Evolutionary conservation across 2,888 invertebrate species (phyloP), one percentile per base, ranked within the genome.

Genomic region (Andrena praecox): DNA sequence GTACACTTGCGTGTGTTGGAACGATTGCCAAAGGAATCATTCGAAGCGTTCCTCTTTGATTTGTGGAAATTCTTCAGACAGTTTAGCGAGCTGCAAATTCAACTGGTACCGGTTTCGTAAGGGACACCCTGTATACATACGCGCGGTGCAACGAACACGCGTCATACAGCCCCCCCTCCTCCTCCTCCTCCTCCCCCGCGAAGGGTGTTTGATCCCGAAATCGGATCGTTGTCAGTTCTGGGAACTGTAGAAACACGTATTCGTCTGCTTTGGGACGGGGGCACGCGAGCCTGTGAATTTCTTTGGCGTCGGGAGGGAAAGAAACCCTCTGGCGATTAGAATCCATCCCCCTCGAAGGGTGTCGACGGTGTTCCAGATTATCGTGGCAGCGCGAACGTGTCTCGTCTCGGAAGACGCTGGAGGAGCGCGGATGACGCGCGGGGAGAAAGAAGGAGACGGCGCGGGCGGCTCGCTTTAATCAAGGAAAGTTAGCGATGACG

Each of bases 401-500:
- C 42, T 4, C 16, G 42, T 42, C 42, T 4, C 16, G 42, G 56
- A 56, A 8, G 20, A 10, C 56, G 27, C 7, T 24, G 8, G 48
- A 12, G 48, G 31, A 54, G 20, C 12, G 42, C 42, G 52, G 59
- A 31, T 4, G 24, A 33, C 6, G 42, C 7, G 48, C 16, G 24
- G 7, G 52, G 24, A 66, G 68, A 70, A 76, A 63, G 27, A 27
- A 72, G 59, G 64, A 31, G 50, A 29, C 12, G 20, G 24, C 20
- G 20, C 20, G 20, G 20, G 20, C 2, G 59, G 52, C 27, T 69
- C 66, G 68, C 42, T 82, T 81, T 77, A 77, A 81, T 81, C 73
- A 73, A 69, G 52, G 50, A 31, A 64, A 77, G 77, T 73, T 69
- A 52, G 63, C 77, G 67, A 77, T 73, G 75, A 76, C 79, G 67